Conservation (phyloP, 1,140 invertebrate genomes). For the Mycetomoellerius zeteki region DNA sequence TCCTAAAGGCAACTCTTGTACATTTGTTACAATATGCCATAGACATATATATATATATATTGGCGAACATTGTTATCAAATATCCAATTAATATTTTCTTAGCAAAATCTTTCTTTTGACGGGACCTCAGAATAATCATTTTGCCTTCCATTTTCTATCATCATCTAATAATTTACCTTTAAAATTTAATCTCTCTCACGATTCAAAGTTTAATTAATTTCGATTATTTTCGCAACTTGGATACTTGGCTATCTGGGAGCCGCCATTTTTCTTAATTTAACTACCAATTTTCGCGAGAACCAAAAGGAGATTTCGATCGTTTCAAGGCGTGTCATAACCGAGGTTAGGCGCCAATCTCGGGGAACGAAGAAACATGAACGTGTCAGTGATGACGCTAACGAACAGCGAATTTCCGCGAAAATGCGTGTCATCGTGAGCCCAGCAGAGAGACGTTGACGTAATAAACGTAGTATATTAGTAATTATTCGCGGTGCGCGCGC, state of each 20-base stretch:
- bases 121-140: background rate
- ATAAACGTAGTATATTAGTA: slow-evolving; percentile 45
- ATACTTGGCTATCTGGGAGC: no score
- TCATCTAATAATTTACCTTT: background rate
- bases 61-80: background rate
- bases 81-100: background rate
- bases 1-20: background rate
- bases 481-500: slow-evolving; percentile 60
- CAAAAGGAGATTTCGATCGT: background rate
- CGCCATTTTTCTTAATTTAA: slow-evolving; percentile 16
- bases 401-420: slow-evolving; percentile 57
- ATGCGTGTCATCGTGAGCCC: slow-evolving; percentile 39
- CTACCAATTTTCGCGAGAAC: background rate
- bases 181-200: background rate
- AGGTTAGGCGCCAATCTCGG: background rate
- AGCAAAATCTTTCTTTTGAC: background rate
- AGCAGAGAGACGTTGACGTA: slow-evolving; percentile 59
- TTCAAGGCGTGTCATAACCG: background rate
- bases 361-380: background rate
- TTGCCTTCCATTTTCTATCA: background rate
- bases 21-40: background rate
- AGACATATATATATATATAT: background rate
- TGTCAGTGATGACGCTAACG: slow-evolving; percentile 58
- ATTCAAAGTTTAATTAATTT: background rate
- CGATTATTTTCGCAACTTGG: background rate